These are phyloP conservation scores for Campopleginae sp. DNA, from an alignment of 2,888 invertebrate genomes.

Conservation along the genomic window DNA sequence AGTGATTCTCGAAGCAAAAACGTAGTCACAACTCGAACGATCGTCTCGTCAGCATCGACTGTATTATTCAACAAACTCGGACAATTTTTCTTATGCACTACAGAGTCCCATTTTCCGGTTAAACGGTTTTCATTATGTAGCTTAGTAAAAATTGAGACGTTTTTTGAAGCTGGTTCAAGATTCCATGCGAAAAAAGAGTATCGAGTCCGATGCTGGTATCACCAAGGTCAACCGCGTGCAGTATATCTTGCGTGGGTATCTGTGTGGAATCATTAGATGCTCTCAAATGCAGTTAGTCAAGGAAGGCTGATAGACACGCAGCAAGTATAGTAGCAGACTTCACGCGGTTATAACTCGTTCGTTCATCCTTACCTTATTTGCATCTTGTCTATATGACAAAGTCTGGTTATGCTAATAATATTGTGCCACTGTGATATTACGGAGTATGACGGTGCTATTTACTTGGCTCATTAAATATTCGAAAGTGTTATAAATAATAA, in stretches of 20 bases:
- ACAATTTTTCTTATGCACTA: background rate
- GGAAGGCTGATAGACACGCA: constrained; percentile 35
- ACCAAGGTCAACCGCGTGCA: constrained; percentile 20
- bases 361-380: constrained; percentile 36
- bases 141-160: background rate
- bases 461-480: constrained; percentile 74
- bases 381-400: constrained; percentile 59
- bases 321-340: constrained; percentile 6
- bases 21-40: constrained; percentile 16
- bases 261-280: constrained; percentile 35
- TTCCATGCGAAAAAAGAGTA: background rate
- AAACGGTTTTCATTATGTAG: constrained; percentile 33
- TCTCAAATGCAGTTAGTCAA: constrained; percentile 50
- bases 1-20: background rate
- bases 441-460: constrained; percentile 46
- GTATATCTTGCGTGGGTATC: constrained; percentile 40
- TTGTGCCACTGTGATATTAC: constrained; percentile 72
- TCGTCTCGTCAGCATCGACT: background rate
- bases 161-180: constrained; percentile 5
- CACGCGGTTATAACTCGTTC: constrained; percentile 30
- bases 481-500: constrained; percentile 76
- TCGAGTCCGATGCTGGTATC: background rate
- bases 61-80: constrained; percentile 5
- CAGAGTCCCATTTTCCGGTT: background rate
- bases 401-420: constrained; percentile 79